Evolutionary conservation across 2,113 vertebrate species (phyloP).

Genomic region (Coryphaenoides rupestris): DNA sequence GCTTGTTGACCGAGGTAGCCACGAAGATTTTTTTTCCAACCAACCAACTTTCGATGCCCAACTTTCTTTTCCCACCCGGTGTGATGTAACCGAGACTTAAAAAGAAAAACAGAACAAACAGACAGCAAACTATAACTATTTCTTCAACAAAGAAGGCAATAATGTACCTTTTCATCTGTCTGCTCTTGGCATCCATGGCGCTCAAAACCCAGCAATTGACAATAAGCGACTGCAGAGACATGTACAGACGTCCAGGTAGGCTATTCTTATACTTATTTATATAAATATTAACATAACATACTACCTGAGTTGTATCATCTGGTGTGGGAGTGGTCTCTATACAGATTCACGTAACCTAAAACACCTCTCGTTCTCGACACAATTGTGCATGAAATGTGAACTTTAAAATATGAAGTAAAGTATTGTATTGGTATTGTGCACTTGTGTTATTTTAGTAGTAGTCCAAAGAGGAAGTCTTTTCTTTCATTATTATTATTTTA

Average conservation of each 20-base stretch:
- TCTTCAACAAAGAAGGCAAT: conserved; percentile 17
- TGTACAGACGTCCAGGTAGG: conserved; percentile 52
- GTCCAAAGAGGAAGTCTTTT: no score
- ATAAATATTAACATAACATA: no score
- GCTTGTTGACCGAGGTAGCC: conserved; percentile 11
- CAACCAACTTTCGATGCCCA: not conserved
- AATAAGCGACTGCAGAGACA: conserved; percentile 16
- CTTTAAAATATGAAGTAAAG: no score
- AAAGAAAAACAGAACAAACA: no score
- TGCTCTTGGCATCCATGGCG: conserved; percentile 37
- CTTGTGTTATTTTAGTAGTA: no score
- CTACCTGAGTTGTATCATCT: no score
- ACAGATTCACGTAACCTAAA: no score
- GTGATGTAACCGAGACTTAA: conserved; percentile 14
- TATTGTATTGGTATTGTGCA: no score
- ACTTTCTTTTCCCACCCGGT: not conserved
- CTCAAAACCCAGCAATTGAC: conserved; percentile 40
- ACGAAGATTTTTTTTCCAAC: not conserved
- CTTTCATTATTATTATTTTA: no score
- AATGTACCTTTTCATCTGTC: conserved; percentile 36
- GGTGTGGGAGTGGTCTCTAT: no score
- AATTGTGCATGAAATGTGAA: no score
- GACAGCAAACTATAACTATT: conserved; percentile 26
- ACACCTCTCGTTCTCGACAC: no score
- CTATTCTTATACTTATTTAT: not conserved